Base-by-base conservation (phyloP, 2,113 vertebrate species). In the Chaetodon auriga region DNA sequence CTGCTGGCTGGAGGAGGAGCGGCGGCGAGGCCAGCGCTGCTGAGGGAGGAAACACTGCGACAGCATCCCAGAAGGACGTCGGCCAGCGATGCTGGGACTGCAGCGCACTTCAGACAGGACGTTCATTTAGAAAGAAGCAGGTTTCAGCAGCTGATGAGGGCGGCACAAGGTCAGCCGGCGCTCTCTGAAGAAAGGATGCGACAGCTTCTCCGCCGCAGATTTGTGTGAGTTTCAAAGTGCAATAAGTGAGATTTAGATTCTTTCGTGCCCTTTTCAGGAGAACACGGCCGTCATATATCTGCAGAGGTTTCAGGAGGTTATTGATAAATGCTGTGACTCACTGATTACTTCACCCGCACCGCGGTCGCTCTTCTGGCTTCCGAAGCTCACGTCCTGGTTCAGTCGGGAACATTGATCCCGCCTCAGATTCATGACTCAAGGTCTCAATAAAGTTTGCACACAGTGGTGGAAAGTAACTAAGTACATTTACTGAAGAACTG, bases 1-100 rank as follows among this genome's bases (percentile, higher is more conserved):
- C 82, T 35, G 62, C 41, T 80, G 85, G 85, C 90, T 63, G 80
- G 58, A 78, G 70, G 61, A 73, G 69, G 16, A 7, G n/a, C 25
- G 21, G 65, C 25, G 55, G 54, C 30, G 19, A 23, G 51, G 75
- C 74, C 65, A 69, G 57, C 73, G 1, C 43, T 61, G 75, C 79
- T 7, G 65, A 64, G 70, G 46, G 48, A 75, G 61, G 55, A 80
- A 77, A 57, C 74, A 82, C 83, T 82, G 80, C 69, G 36, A 63
- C 74, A 72, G 79, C 10, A 9, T 80, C 75, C 68, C 48, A 71
- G 62, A 87, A 84, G 82, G 75, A 68, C n/a, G 2, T 1, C 30
- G 30, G 30, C 15, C 43, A 2, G 45, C 0, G 54, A 43, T 23
- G 62, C 75, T 48, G 48, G 5, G 23, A 41, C 68, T 64, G 65